Base-by-base conservation (phyloP, 2,888 invertebrate species). In the Drosophila antonietae region DNA sequence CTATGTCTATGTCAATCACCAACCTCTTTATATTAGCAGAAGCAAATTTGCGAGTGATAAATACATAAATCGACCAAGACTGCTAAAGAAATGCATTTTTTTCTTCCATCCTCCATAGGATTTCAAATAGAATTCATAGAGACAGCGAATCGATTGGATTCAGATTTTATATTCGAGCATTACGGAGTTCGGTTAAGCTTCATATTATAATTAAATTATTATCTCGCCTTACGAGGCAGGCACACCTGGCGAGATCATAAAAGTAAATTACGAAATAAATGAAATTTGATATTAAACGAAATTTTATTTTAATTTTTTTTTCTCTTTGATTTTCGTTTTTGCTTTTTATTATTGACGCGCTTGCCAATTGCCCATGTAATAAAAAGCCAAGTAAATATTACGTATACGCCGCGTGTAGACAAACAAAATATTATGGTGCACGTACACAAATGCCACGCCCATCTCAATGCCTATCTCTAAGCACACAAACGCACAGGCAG, bases 331-430 rank as follows among this genome's bases (percentile, higher is more conserved):
- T 55, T 55, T 64, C 53, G 43, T 68, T 56, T 55, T 69, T 68
- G 5, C 5, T 81, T 75, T 65, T 56, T 58, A 57, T 68, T 76
- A 74, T 83, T 81, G 85, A 57, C 61, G 69, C 73, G 67, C 68
- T 81, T 81, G 68, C 56, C 87, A 80, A 87, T 84, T 87, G 83
- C 79, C 75, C 68, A 44, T 78, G 72, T 83, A 80, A 85, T 88
- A 85, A 84, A 84, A 85, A 74, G 66, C 55, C 68, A 52, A 55
- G 79, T 73, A 88, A 82, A 84, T 83, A 84, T 88, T 81, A 76
- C 76, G 71, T 66, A 87, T 83, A 83, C 77, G 85, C 70, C 60
- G 71, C 49, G 76, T 83, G 73, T 68, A 56, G 71, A 47, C 73
- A 80, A 85, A 80, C 77, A 81, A 82, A 84, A 84, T 81, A 84